Evolutionary conservation across 2,797 vertebrate species (phyloP).

Genomic region (Neomorphus geoffroyi): DNA sequence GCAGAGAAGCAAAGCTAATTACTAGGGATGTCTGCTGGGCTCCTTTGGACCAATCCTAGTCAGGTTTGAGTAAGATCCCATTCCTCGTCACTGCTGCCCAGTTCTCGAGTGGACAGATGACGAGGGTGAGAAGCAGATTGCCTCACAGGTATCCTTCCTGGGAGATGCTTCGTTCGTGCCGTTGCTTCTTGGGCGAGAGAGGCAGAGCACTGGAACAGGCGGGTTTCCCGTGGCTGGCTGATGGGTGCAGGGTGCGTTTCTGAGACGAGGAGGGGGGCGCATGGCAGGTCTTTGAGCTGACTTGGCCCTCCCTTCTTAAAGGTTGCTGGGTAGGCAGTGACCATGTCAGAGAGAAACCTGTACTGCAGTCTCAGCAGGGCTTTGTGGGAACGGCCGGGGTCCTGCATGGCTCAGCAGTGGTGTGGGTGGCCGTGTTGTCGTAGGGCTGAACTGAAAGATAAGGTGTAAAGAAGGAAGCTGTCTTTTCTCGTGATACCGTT

Average conservation of each 20-base stretch:
- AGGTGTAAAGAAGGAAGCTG: background rate
- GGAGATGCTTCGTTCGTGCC: background rate
- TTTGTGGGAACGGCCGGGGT: background rate
- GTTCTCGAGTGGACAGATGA: background rate
- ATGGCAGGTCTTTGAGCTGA: background rate
- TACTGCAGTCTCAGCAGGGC: background rate
- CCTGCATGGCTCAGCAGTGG: background rate
- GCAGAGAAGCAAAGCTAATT: background rate
- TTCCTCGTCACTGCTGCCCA: background rate
- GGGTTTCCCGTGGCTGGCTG: background rate
- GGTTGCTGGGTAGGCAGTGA: background rate
- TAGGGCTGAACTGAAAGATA: background rate
- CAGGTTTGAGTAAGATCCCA: background rate
- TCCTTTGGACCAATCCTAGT: background rate
- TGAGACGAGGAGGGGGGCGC: fast-evolving
- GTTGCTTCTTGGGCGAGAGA: background rate
- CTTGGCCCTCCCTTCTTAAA: background rate
- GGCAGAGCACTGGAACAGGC: background rate
- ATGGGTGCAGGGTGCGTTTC: background rate
- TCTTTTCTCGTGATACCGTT: background rate
- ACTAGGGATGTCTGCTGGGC: background rate
- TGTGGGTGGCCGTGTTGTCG: background rate
- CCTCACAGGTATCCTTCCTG: background rate
- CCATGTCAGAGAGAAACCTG: background rate
- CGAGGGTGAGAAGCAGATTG: background rate